Evolutionary conservation across 2,888 invertebrate species (phyloP).

Genomic region (Hybos culiciformis): DNA sequence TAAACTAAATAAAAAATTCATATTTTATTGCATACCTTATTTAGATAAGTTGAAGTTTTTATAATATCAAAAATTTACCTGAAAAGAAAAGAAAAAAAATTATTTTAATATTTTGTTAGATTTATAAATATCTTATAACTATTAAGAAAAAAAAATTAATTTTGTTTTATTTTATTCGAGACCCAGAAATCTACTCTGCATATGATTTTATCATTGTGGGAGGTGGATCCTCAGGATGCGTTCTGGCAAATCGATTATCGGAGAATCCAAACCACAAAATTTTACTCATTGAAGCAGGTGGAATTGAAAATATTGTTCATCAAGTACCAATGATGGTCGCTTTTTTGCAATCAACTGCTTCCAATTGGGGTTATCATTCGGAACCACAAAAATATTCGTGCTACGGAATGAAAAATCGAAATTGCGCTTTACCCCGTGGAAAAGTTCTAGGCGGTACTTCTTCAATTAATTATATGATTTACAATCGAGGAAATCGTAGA

Average conservation of each 20-base stretch:
- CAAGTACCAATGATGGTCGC: conserved; percentile 18
- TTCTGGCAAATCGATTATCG: conserved; percentile 23
- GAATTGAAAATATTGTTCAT: conserved; percentile 25
- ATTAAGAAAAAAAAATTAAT: no score
- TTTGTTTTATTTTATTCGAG: no score
- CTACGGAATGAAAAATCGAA: conserved; percentile 32
- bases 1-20: no score
- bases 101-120: no score
- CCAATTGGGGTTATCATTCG: conserved; percentile 53
- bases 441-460: conserved; percentile 42
- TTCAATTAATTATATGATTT: conserved; percentile 48
- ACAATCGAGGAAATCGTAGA: conserved; percentile 50
- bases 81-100: no score
- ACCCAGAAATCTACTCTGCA: conserved; percentile 37
- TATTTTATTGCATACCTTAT: conserved; percentile 30
- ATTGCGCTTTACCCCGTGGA: conserved; percentile 38
- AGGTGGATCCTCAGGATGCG: conserved; percentile 59
- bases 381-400: conserved; percentile 47
- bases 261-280: conserved; percentile 30
- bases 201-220: conserved; percentile 72
- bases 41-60: no score
- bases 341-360: conserved; percentile 28
- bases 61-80: no score
- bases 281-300: conserved; percentile 35
- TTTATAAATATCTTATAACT: no score